Evolutionary conservation across 2,888 invertebrate genomes (phyloP).

Genomic region (Cephus sareptanus): DNA sequence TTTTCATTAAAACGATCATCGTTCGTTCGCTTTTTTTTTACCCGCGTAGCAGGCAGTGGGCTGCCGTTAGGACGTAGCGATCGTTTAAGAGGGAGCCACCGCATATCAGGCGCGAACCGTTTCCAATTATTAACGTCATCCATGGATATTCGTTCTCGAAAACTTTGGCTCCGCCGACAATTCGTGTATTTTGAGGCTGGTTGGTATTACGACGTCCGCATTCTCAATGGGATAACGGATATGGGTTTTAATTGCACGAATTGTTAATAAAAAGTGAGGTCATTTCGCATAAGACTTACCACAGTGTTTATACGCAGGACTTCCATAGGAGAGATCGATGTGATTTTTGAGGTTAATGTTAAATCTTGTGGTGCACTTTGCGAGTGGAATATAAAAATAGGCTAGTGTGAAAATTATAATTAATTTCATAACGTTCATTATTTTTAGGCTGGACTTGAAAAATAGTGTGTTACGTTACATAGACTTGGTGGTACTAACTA

Average conservation of each 20-base stretch:
- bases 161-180: conserved; percentile 58
- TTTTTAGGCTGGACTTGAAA: background rate
- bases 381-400: background rate
- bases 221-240: conserved; percentile 1
- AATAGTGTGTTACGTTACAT: background rate
- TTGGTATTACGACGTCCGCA: conserved; percentile 11
- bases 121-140: conserved; percentile 58
- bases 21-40: conserved; percentile 37
- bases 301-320: conserved; percentile 35
- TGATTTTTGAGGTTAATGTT: conserved; percentile 13
- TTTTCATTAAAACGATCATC: background rate
- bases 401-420: background rate
- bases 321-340: conserved; percentile 35
- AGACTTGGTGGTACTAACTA: background rate
- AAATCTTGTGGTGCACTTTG: background rate
- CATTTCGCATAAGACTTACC: conserved; percentile 25
- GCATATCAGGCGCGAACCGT: conserved; percentile 56
- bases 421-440: background rate
- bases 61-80: conserved; percentile 59
- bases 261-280: background rate
- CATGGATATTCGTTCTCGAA: conserved; percentile 61
- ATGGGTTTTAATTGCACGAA: background rate
- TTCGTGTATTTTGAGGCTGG: conserved; percentile 33
- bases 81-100: conserved; percentile 58
- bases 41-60: conserved; percentile 53